Percentiles rank a stretch among this genome's conserved stretches.
These are phyloP conservation scores for Meiosimyza decipiens DNA, from an alignment of 2,888 invertebrate genomes.

Conservation along the genomic window DNA sequence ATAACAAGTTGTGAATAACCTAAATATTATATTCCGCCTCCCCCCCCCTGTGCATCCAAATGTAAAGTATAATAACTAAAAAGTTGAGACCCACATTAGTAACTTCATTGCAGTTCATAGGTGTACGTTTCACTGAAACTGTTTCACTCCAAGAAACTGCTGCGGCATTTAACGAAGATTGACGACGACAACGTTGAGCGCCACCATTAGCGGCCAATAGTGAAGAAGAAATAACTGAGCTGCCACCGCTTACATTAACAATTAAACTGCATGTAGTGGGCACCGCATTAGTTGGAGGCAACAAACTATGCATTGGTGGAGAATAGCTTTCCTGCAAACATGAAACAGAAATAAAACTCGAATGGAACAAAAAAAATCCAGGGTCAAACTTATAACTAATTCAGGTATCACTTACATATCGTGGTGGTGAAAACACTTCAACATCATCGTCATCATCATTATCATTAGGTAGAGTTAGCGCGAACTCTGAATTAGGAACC, in stretches of 20 bases:
- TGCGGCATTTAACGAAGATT: conserved; percentile 64
- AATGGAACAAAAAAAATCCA: conserved; percentile 34
- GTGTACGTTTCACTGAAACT: conserved; percentile 58
- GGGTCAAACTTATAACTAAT: conserved; percentile 17
- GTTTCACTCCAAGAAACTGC: conserved; percentile 67
- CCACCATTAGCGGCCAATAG: conserved; percentile 49
- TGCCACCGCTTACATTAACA: conserved; percentile 51
- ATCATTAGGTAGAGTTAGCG: conserved; percentile 73
- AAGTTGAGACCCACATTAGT: conserved; percentile 11
- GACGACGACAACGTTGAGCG: conserved; percentile 57
- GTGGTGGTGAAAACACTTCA: conserved; percentile 87
- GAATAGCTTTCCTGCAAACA: not conserved
- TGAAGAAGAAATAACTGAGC: conserved; percentile 54
- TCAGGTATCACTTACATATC: conserved; percentile 64
- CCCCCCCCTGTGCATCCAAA: too few species aligned
- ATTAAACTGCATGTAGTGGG: conserved; percentile 41
- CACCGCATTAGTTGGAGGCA: conserved; percentile 50
- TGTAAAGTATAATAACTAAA: not conserved
- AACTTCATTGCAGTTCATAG: conserved; percentile 41
- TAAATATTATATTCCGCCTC: too few species aligned
- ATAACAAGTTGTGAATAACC: too few species aligned
- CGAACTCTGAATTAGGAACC: conserved; percentile 79
- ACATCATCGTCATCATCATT: conserved; percentile 87
- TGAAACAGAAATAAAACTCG: not conserved
- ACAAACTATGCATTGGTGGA: conserved; percentile 44